Evolutionary conservation across 1,140 invertebrate genomes (phyloP), one percentile per base, ranked within the genome.

Genomic region (Musca vetustissima): DNA sequence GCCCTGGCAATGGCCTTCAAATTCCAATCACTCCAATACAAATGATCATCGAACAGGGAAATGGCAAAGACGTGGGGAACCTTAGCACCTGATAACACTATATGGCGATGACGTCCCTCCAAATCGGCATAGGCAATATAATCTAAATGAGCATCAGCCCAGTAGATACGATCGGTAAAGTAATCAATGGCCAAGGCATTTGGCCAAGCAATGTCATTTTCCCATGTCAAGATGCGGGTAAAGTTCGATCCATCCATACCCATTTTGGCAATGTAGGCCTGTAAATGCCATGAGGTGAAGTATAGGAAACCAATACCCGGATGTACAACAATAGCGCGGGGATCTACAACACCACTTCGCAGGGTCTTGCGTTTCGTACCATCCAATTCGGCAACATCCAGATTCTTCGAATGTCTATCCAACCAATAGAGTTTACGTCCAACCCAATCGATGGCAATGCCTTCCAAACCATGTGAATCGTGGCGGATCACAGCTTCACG

Each of bases 1-100:
- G 94, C 93, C 69, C 89, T 88, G 55, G 90, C 89, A 43, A 95
- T 92, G 0, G 90, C 91, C 81, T 97, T 97, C 19, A 97, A 81
- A 79, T 98, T 98, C 97, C 97, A 98, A 79, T 99, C 98, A 4
- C 96, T 97, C 96, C 97, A 99, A 84, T 93, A 99, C 7, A 99
- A 89, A 73, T 89, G 90, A 76, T 98, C 95, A 73, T 98, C 96
- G 83, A 98, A 98, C 0, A 99, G 86, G 2, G 92, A 91, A 15
- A 99, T 84, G 0, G 96, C 96, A 78, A 98, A 98, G 0, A 98
- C 95, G 76, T 98, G 96, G 0, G 95, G 95, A 4, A 98, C 96
- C 52, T 88, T 86, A 6, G 85, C 78, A 1, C 94, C 94, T 0
- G 90, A 90, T 2, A 97, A 74, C 0, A 97, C 92, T 64, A 92